Base-by-base conservation (phyloP, 2,797 vertebrate species). In the Apogon talboti region DNA sequence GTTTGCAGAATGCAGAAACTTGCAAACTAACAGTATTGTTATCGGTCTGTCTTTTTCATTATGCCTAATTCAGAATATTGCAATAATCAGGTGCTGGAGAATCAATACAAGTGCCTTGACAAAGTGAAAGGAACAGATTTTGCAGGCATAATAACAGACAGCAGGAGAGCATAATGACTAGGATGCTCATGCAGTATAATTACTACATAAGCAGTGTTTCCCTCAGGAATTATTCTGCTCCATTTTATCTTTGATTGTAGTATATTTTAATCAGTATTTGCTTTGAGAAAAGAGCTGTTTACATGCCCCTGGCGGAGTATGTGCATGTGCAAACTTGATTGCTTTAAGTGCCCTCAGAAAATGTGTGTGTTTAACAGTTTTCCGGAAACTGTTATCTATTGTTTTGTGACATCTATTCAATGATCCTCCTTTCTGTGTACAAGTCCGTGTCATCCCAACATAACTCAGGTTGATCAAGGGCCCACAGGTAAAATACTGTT, bases 181-280 rank as follows among this genome's bases (percentile, higher is more conserved):
- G 4, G 19, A 58, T 69, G 14, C 33, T 65, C 21, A 45, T 28
- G 19, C 38, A 51, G 19, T 41, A 65, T 62, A 69, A 71, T 76
- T 67, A 67, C 49, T 19, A 51, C 41, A 71, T 60, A 55, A 41
- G 40, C 65, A 66, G 13, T 12, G 21, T 52, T 57, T 74, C 70
- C 66, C 56, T 47, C 11, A 61, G 70, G 73, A 69, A 58, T 50
- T 48, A 67, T 71, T 66, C 42, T 73, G 58, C 60, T 56, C 59
- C 59, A 68, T 53, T 81, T 79, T 79, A 60, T 81, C 45, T 45
- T 44, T 61, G 64, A 74, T 52, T 71, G 55, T 74, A 50, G 35
- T 64, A 51, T 73, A 30, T 70, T 77, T 72, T 67, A 69, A 78
- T 81, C 75, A 78, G 49, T 75, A 66, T 76, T 69, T 76, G 69